Evolutionary conservation across 2,888 invertebrate species (phyloP).

Genomic region (Parnassius orleans): DNA sequence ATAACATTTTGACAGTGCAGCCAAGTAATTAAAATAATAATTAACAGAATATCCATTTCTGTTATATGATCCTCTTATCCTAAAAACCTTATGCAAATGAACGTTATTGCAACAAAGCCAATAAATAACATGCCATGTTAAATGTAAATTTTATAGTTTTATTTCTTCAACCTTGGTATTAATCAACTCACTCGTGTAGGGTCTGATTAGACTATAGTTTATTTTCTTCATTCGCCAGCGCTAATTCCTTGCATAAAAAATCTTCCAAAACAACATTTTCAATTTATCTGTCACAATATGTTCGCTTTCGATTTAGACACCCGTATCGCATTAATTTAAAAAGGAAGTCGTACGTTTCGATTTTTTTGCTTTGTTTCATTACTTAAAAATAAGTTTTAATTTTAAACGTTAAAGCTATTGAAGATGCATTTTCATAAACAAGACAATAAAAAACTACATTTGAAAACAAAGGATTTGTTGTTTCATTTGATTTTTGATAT

Average conservation of each 20-base stretch:
- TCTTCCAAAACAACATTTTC: conserved; percentile 1
- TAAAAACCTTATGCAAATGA: conserved; percentile 14
- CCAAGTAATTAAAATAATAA: too few relatives aligned
- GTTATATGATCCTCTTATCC: not conserved
- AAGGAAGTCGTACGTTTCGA: not conserved
- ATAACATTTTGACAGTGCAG: too few relatives aligned
- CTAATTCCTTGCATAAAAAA: conserved; percentile 6
- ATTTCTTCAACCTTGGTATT: conserved; percentile 15
- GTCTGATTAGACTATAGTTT: conserved; percentile 14
- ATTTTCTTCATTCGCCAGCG: conserved; percentile 1
- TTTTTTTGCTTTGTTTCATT: not conserved
- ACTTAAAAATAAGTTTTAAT: too few relatives aligned
- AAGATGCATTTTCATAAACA: too few relatives aligned
- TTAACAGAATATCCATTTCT: too few relatives aligned
- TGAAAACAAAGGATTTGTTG: too few relatives aligned
- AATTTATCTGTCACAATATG: conserved; percentile 1
- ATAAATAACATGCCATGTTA: conserved; percentile 13
- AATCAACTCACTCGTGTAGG: conserved; percentile 10
- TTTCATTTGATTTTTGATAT: too few relatives aligned
- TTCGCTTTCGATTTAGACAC: not conserved
- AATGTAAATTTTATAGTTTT: conserved; percentile 14
- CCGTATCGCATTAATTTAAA: too few relatives aligned
- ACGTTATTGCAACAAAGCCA: not conserved
- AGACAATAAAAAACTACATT: too few relatives aligned
- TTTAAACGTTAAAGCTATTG: too few relatives aligned